Evolutionary conservation across 2,797 vertebrate genomes (phyloP), one percentile per base, ranked within the genome.

Genomic region (Glossophaga mutica): DNA sequence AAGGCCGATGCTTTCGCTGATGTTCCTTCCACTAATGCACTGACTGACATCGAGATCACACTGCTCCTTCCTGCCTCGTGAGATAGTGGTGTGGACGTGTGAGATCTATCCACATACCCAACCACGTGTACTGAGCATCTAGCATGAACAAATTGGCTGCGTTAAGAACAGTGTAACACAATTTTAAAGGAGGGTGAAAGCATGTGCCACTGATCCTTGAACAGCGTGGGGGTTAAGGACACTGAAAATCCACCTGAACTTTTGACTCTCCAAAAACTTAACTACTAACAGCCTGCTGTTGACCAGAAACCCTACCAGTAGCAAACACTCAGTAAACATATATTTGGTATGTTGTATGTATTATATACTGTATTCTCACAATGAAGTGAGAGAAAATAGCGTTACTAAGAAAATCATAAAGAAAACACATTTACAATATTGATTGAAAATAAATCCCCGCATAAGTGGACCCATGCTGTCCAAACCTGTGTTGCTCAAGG

Each of bases 1-100:
- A 21, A 29, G 24, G 18, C 32, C 44, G 5, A 22, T 2, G 46
- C 6, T 70, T 22, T 88, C 42, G 37, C 42, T 50, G 12, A 48
- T 21, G 16, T 14, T 62, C 67, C 67, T 14, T 62, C 67, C 67
- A 12, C 52, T 34, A 48, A 68, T 37, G 68, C 42, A 71, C 14
- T 21, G 0, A 0, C 10, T 19, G 59, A 52, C 10, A 8, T 0
- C 8, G 24, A 93, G 37, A 68, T 5, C 21, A 9, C 15, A 1
- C 4, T 3, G 5, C 15, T 70, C 39, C 22, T 42, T 44, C 32
- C 59, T 90, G 70, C 46, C 34, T 67, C 2, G 0, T 11, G 18
- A 46, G 48, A 34, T 29, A 81, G 18, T 76, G 57, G 22, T 32
- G 15, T 50, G 48, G 89, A 65, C 1, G 0, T 8, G 0, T 9